Base-by-base conservation (phyloP, 2,113 vertebrate genomes). In the Mobula birostris region DNA sequence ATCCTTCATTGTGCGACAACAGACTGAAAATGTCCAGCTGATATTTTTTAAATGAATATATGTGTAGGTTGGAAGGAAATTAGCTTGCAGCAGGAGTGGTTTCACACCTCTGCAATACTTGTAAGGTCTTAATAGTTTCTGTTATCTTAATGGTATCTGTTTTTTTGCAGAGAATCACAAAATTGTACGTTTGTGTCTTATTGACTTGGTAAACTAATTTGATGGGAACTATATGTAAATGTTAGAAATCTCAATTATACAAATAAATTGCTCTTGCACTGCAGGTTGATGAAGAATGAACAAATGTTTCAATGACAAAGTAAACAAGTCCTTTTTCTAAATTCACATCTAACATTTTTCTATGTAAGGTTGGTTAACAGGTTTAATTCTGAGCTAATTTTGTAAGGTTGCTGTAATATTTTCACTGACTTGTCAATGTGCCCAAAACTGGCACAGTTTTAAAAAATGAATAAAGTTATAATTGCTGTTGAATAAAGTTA, bases 21-120 rank as follows among this genome's bases (percentile, higher is more conserved):
- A 94, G 94, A 94, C 94, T 83, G 94, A 90, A 93, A 76, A 93
- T 93, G 88, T 94, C 95, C 95, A 95, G 21, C 94, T 96, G 95
- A 96, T 95, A 94, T 94, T 95, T 58, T 61, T 93, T 95, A 95
- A 95, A 90, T 66, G 29, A 90, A 90, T 90, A 63, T 61, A 87
- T 96, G 95, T 97, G 94, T 95, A 96, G 95, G 94, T 95, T 96
- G 95, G 95, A 32, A 95, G 80, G 93, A 96, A 96, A 96, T 96
- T 96, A 96, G 96, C 95, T 95, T 95, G 63, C 36, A 66, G 61
- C 61, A 66, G 14, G 61, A 90, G 14, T 90, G 68, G 17, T 74
- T 93, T 36, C 91, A 93, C 9, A 56, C 36, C 17, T 40, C 68
- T 56, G 70, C 40, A 27, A 66, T 66, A 32, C 7, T 79, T 88